phyloP scores from a whole-genome alignment of 1,140 invertebrate genomes.

The Lordiphosa clarofinis region DNA sequence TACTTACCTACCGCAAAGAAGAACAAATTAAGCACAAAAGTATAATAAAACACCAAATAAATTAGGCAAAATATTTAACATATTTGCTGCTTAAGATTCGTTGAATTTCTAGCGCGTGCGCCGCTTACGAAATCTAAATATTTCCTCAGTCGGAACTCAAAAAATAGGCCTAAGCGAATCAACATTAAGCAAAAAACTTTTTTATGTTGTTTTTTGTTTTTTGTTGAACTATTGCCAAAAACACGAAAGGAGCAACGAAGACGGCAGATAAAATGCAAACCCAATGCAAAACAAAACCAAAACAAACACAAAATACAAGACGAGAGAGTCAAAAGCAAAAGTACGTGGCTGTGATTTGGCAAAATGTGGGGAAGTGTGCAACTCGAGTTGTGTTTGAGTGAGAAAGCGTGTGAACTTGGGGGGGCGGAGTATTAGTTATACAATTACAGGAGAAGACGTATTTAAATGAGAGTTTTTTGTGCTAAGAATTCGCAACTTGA shows the following conservation, averaged over 20 bases:
- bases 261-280: neutral
- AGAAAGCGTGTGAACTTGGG: conserved; percentile 1
- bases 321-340: conserved; percentile 7
- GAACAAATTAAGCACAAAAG: too few species aligned
- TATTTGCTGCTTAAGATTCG: conserved; percentile 1
- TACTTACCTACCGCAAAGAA: too few species aligned
- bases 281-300: too few species aligned
- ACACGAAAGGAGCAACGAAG: conserved; percentile 33
- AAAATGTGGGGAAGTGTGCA: conserved; percentile 1
- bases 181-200: conserved; percentile 65
- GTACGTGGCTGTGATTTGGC: conserved; percentile 32
- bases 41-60: conserved; percentile 62
- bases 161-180: conserved; percentile 69
- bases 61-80: conserved; percentile 3
- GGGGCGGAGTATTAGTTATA: conserved; percentile 8
- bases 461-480: too few species aligned
- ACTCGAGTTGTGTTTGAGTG: conserved; percentile 1
- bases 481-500: too few species aligned
- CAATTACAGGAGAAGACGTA: neutral
- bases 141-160: conserved; percentile 19
- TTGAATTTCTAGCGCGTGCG: conserved; percentile 49
- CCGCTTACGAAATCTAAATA: conserved; percentile 22
- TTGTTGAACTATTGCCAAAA: conserved; percentile 56
- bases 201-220: too few species aligned
- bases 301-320: conserved; percentile 43